phyloP scores from a whole-genome alignment of 2,113 vertebrate species.

The mouse (Mus musculus) region DNA sequence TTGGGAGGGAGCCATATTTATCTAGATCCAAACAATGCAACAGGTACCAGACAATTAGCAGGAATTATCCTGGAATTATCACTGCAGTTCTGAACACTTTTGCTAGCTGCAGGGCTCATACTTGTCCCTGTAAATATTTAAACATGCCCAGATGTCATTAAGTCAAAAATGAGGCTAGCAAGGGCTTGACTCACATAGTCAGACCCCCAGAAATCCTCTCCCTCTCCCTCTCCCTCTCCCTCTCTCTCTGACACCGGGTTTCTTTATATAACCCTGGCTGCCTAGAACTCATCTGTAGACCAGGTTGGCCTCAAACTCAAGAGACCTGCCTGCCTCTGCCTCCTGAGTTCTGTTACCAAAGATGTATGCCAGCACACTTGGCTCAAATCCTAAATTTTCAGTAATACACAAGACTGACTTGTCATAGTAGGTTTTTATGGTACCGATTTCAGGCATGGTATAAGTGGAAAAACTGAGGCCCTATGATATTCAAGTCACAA shows the following conservation, averaged over 20 bases:
- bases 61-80: background rate
- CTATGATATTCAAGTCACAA: background rate
- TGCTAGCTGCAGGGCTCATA: background rate
- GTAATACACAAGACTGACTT: background rate
- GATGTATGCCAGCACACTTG: background rate
- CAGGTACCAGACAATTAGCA: background rate
- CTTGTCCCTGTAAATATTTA: background rate
- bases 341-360: background rate
- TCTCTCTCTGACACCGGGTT: background rate
- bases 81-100: background rate
- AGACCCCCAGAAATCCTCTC: background rate
- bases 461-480: background rate
- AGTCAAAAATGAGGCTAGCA: background rate
- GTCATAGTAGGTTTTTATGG: background rate
- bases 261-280: background rate
- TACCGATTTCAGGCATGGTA: background rate
- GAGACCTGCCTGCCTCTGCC: background rate
- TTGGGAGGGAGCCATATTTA: background rate
- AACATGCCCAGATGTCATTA: background rate
- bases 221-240: rapidly evolving
- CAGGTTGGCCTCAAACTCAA: background rate
- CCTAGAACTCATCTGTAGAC: background rate
- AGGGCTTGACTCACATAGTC: background rate
- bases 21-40: background rate
- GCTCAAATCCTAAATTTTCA: background rate